Base-by-base conservation (phyloP, 2,888 invertebrate genomes). In the Himalopsyche tibetana region DNA sequence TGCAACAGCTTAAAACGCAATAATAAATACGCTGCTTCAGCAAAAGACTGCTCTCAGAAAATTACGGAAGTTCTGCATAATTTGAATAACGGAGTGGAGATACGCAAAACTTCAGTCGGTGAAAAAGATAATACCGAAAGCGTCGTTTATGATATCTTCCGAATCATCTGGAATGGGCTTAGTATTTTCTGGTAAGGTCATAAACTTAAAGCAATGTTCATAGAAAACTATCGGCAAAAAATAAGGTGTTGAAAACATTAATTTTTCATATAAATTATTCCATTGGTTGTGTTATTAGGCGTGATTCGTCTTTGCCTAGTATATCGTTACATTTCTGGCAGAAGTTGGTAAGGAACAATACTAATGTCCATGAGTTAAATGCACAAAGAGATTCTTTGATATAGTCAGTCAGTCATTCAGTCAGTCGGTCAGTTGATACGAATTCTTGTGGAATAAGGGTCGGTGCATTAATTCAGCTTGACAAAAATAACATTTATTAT, bases 1-100 rank as follows among this genome's bases (percentile, higher is more conserved):
- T 19, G 80, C 17, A 56, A 80, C 42, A 80, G 42, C 55, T 84
- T 80, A 17, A n/a, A 84, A 63, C 38, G 38, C 40, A 84, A 56
- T 42, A n/a, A n/a, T 15, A 84, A 84, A 84, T 84, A 84, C 56
- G 55, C 84, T 19, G 38, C 55, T 56, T 38, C 80, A 17, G 80
- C 42, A 15, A 28, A 55, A 12, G 36, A 84, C 19, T 84, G 84
- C 56, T 40, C 56, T 40, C 80, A 80, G 28, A 80, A 84, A n/a
- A 56, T 84, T 80, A 28, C 55, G n/a, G 42, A 80, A 40, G 28
- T 45, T 84, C 12, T 84, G 12, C 74, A 51, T 51, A 40, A 55
- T 55, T 40, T 63, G 19, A 8, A 63, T 11, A 63, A 19, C 15
- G 19, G 63, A 63, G 6, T 63, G 28, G 63, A 63, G 19, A 63